Base-by-base conservation (phyloP, 2,888 invertebrate genomes). In the Lithodes maja region DNA sequence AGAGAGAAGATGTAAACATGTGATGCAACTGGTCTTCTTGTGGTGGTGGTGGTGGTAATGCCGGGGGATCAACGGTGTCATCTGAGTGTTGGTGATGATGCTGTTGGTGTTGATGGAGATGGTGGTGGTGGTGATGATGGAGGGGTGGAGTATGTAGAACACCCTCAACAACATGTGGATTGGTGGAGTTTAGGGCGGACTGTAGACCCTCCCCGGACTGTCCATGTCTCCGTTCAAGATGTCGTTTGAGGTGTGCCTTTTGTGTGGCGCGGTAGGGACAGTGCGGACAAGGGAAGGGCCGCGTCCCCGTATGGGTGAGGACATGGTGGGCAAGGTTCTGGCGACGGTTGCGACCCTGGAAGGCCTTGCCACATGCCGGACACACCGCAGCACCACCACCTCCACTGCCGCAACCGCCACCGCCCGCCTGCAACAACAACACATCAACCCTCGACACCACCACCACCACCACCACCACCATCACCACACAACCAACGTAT, bases 311-410 rank as follows among this genome's bases (percentile, higher is more conserved):
- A 80, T 84, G 84, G 53, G 84, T 84, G 15, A 84, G 80, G 52
- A 85, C 84, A 77, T 88, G 88, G 85, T 85, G 88, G 74, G 88
- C 83, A 71, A 88, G 80, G 80, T 88, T 88, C 88, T 88, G 88
- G 84, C 88, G 88, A 79, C 88, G 88, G 74, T 88, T 88, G 88
- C 88, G 84, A 74, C 88, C 88, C 75, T 80, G 88, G 88, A 88
- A 88, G 79, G 79, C 84, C 84, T 88, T 88, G 55, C 88, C 84
- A 80, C 88, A 88, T 12, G 84, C 88, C 55, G 88, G 85, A 85
- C 88, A 88, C 84, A 85, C 88, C 49, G 88, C 88, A 81, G 74
- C 88, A 54, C 80, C 81, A 54, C 80, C 52, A 74, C 84, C 79
- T 71, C 86, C 80, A 83, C 90, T 85, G 71, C 84, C 80, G 71